phyloP scores from a whole-genome alignment of 2,797 vertebrate species.

The Falco peregrinus region DNA sequence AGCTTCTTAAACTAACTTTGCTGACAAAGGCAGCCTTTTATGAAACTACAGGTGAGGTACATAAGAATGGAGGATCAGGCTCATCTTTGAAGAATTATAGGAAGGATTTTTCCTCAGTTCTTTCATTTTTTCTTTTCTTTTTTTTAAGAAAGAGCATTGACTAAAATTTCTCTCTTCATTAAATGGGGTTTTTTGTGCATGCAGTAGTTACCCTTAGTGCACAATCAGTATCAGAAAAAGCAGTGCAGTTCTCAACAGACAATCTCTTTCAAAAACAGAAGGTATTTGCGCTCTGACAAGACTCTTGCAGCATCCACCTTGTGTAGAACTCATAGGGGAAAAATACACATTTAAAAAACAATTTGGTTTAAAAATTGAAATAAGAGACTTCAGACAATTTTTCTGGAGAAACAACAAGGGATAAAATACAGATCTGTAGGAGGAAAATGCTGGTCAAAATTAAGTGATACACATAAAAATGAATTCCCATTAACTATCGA shows the following conservation, averaged over 20 bases:
- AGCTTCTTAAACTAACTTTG: not conserved
- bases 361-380: conserved; percentile 19
- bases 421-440: not conserved
- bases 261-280: not conserved
- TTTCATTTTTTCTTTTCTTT: not conserved
- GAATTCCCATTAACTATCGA: not conserved
- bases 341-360: conserved; percentile 38
- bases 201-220: not conserved
- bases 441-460: conserved; percentile 25
- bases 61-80: not conserved
- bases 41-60: not conserved
- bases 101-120: not conserved
- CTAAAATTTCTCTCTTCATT: not conserved
- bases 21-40: not conserved
- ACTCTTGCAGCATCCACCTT: not conserved
- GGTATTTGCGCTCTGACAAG: conserved; percentile 14
- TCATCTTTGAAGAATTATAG: not conserved
- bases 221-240: not conserved
- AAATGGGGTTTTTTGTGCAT: not conserved
- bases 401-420: not conserved
- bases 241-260: not conserved
- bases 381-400: not conserved
- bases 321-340: not conserved
- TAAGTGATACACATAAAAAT: conserved; percentile 3
- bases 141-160: not conserved